Evolutionary conservation across 2,888 invertebrate species (phyloP).

Genomic region (Kuschelorhynchus macadamiae): DNA sequence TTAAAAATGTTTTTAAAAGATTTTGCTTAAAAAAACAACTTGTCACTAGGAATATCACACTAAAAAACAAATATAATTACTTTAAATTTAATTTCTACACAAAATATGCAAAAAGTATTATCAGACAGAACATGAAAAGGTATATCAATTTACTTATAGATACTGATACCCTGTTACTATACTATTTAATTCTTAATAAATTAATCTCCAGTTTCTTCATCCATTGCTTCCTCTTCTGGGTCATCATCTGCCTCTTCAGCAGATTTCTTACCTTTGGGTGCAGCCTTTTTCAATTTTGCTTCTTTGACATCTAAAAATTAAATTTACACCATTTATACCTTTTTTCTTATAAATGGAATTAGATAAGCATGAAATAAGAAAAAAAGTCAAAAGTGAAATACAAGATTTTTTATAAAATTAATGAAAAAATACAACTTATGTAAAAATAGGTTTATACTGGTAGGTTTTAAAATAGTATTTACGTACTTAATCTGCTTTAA

Average conservation of each 20-base stretch:
- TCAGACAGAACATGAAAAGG: neutral
- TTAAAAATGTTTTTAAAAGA: too few relatives aligned
- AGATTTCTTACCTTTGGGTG: slow-evolving; percentile 55
- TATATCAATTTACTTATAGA: too few relatives aligned
- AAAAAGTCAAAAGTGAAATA: too few relatives aligned
- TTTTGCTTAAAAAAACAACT: neutral
- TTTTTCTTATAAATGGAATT: too few relatives aligned
- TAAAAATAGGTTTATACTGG: neutral
- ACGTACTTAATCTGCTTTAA: too few relatives aligned
- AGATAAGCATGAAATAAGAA: too few relatives aligned
- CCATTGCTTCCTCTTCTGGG: slow-evolving; percentile 52
- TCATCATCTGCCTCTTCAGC: slow-evolving; percentile 54
- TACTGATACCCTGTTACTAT: too few relatives aligned
- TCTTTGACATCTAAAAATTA: neutral
- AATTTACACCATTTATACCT: too few relatives aligned
- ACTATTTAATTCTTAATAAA: neutral
- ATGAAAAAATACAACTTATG: too few relatives aligned
- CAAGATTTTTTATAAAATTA: too few relatives aligned
- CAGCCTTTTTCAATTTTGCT: slow-evolving; percentile 51
- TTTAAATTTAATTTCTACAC: neutral
- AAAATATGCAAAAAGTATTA: neutral
- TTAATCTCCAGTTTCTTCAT: slow-evolving; percentile 47
- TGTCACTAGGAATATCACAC: too few relatives aligned
- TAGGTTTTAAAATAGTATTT: neutral
- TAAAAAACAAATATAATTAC: neutral